phyloP scores from a whole-genome alignment of 2,888 invertebrate genomes.

The Vesta saturnalis region DNA sequence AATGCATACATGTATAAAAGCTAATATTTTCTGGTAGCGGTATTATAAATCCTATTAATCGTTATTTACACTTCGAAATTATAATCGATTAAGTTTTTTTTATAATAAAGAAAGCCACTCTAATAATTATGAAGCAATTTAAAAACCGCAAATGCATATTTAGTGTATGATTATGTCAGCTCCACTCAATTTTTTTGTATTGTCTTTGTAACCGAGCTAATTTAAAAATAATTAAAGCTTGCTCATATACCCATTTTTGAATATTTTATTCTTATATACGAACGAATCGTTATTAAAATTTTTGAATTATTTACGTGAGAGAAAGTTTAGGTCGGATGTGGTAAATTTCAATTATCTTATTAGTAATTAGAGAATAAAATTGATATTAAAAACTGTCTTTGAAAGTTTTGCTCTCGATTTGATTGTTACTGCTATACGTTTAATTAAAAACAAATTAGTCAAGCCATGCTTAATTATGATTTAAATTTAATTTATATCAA shows the following conservation, averaged over 20 bases:
- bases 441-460: conserved; percentile 16
- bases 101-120: background rate
- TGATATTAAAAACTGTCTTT: conserved; percentile 11
- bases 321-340: conserved; percentile 21
- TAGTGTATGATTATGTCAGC: conserved; percentile 16
- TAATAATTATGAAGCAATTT: background rate
- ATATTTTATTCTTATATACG: conserved; percentile 16
- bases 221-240: conserved; percentile 24
- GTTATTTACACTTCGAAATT: conserved; percentile 7
- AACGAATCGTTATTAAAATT: conserved; percentile 19
- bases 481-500: too few species aligned
- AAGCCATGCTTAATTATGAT: conserved; percentile 2
- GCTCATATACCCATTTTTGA: conserved; percentile 9
- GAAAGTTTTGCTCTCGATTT: conserved; percentile 16
- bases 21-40: conserved; percentile 31
- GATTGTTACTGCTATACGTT: conserved; percentile 4
- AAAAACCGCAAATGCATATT: background rate
- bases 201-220: conserved; percentile 3
- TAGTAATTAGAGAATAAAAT: conserved; percentile 21
- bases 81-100: background rate
- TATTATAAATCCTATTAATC: conserved; percentile 12
- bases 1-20: conserved; percentile 55
- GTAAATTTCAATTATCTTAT: conserved; percentile 24
- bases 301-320: conserved; percentile 29
- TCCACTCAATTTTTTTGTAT: conserved; percentile 12